Evolutionary conservation across 2,888 invertebrate species (phyloP).

Genomic region (Drosophila pegasa): DNA sequence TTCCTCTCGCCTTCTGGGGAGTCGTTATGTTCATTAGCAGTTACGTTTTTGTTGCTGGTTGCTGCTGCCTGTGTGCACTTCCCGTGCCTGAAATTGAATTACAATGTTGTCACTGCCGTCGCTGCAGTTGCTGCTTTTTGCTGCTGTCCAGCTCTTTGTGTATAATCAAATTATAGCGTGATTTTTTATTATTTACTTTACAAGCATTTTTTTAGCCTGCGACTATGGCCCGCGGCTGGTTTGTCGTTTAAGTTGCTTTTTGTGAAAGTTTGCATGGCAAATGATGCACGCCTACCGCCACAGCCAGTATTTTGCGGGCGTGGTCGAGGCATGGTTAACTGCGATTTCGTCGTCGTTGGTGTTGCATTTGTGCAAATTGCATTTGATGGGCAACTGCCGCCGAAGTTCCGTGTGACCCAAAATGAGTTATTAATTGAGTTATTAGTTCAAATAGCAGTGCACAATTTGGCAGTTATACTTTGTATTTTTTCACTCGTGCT

Average conservation of each 20-base stretch:
- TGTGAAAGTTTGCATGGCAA: slow-evolving; percentile 55
- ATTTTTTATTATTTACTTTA: slow-evolving; percentile 33
- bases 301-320: slow-evolving; percentile 29
- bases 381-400: slow-evolving; percentile 52
- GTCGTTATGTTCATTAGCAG: slow-evolving; percentile 66
- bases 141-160: slow-evolving; percentile 40
- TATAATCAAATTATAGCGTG: slow-evolving; percentile 67
- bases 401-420: slow-evolving; percentile 22
- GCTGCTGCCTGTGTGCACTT: slow-evolving; percentile 59
- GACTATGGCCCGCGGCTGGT: slow-evolving; percentile 16
- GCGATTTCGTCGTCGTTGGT: slow-evolving; percentile 32
- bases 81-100: slow-evolving; percentile 70
- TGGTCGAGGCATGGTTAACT: slow-evolving; percentile 16
- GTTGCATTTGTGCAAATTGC: slow-evolving; percentile 45
- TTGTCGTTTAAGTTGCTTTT: slow-evolving; percentile 64
- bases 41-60: slow-evolving; percentile 29
- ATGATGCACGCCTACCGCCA: slow-evolving; percentile 51
- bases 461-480: slow-evolving; percentile 12
- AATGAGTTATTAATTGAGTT: slow-evolving; percentile 78
- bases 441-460: slow-evolving; percentile 61
- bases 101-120: slow-evolving; percentile 66
- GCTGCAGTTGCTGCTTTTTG: slow-evolving; percentile 46
- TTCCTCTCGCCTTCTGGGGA: slow-evolving; percentile 9
- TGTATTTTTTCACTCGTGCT: slow-evolving; percentile 7
- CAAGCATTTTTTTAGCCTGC: not conserved